Evolutionary conservation across 2,888 invertebrate species (phyloP).

Genomic region (Dendrolimus pini): DNA sequence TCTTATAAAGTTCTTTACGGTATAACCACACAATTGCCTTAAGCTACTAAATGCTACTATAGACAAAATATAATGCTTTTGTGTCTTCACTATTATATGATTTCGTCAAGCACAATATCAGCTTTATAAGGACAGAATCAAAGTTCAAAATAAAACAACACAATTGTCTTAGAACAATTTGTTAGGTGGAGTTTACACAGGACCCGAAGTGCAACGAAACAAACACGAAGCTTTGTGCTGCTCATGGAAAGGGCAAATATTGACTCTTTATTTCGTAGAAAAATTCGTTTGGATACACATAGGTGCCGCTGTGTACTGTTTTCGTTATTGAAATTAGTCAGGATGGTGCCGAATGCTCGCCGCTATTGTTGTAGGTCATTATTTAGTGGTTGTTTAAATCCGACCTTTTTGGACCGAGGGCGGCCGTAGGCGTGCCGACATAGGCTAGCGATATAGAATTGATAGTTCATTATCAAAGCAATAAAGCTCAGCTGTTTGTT

Average conservation of each 20-base stretch:
- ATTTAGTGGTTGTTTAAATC: conserved; percentile 15
- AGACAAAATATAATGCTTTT: conserved; percentile 59
- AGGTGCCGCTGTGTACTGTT: conserved; percentile 61
- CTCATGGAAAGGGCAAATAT: conserved; percentile 69
- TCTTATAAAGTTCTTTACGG: conserved; percentile 50
- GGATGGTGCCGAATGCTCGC: conserved; percentile 34
- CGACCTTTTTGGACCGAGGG: conserved; percentile 32
- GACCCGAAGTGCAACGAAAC: conserved; percentile 71
- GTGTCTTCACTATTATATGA: conserved; percentile 30
- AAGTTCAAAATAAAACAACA: conserved; percentile 24
- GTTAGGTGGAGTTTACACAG: conserved; percentile 68
- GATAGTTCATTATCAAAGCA: conserved; percentile 44
- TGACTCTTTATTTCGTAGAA: conserved; percentile 66
- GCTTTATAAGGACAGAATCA: conserved; percentile 25
- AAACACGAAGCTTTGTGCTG: conserved; percentile 71
- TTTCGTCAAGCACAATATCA: conserved; percentile 22
- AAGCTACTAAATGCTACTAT: conserved; percentile 71
- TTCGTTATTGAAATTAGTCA: conserved; percentile 68
- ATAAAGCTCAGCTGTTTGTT: conserved; percentile 46
- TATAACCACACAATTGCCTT: conserved; percentile 59
- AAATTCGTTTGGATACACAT: conserved; percentile 68
- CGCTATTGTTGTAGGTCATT: conserved; percentile 32
- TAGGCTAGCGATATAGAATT: background rate
- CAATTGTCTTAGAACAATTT: conserved; percentile 39
- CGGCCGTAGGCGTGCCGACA: too few relatives aligned